These are phyloP conservation scores for Cydia pomonella DNA, from an alignment of 1,140 invertebrate species.

Conservation along the genomic window DNA sequence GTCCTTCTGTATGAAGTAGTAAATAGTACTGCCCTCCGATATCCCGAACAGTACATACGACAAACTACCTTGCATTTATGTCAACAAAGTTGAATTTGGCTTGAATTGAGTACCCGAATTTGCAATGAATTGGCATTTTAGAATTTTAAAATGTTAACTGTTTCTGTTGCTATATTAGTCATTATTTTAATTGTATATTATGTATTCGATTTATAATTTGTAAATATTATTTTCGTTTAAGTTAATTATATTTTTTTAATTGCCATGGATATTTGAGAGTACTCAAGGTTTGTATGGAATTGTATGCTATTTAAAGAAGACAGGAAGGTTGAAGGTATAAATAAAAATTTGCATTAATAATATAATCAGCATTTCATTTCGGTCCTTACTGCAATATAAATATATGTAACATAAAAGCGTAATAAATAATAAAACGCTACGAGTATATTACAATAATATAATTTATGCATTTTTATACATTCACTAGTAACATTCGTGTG, in stretches of 20 bases:
- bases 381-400: constrained; percentile 35
- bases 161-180: constrained; percentile 74
- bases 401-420: constrained; percentile 37
- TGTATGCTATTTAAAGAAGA: constrained; percentile 73
- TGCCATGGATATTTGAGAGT: constrained; percentile 74
- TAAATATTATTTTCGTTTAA: constrained; percentile 73
- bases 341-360: constrained; percentile 77
- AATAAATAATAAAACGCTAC: constrained; percentile 53
- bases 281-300: constrained; percentile 67
- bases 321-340: constrained; percentile 72
- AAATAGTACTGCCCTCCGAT: constrained; percentile 60
- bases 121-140: constrained; percentile 44
- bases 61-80: constrained; percentile 57
- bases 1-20: constrained; percentile 48
- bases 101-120: constrained; percentile 42
- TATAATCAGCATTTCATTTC: constrained; percentile 66
- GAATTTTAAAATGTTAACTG: constrained; percentile 56
- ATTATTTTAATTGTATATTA: constrained; percentile 79
- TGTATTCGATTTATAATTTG: constrained; percentile 74
- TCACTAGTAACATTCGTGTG: not conserved
- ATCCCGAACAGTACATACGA: constrained; percentile 45
- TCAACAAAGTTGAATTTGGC: constrained; percentile 40
- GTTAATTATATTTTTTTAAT: constrained; percentile 75
- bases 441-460: constrained; percentile 57
- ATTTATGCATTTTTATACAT: constrained; percentile 63